phyloP scores from a whole-genome alignment of 2,888 invertebrate species.

The Diogma glabrata region DNA sequence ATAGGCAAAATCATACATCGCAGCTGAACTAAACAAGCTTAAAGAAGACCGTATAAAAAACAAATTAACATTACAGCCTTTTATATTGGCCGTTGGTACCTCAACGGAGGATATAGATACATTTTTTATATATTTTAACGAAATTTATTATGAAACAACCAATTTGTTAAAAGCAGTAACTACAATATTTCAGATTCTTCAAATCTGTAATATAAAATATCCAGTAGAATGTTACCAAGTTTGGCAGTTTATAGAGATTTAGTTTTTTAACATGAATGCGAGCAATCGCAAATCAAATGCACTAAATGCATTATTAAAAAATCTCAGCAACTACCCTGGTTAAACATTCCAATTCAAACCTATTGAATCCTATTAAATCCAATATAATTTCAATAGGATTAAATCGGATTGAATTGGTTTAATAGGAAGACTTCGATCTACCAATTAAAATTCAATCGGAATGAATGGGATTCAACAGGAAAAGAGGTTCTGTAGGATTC shows the following conservation, averaged over 20 bases:
- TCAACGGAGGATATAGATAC: neutral
- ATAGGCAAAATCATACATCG: too few relatives aligned
- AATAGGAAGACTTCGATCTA: too few relatives aligned
- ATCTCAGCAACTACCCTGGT: too few relatives aligned
- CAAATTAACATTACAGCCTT: neutral
- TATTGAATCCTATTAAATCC: too few relatives aligned
- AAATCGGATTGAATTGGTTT: too few relatives aligned
- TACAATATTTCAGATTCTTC: neutral
- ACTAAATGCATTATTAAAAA: too few relatives aligned
- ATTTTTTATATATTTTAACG: slow-evolving; percentile 3
- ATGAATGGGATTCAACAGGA: too few relatives aligned
- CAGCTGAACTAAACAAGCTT: neutral
- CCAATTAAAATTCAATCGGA: too few relatives aligned
- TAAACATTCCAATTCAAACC: too few relatives aligned
- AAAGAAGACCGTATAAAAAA: neutral
- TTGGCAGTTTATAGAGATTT: slow-evolving; percentile 1
- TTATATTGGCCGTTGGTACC: neutral
- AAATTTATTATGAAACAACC: neutral
- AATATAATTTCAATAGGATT: too few relatives aligned
- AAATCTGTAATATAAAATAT: neutral
- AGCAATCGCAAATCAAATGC: neutral
- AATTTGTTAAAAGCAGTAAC: slow-evolving; percentile 2
- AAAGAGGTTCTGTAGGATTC: too few relatives aligned
- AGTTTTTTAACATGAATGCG: neutral
- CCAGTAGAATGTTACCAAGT: neutral